Percentiles rank a stretch among this genome's conserved stretches.
Evolutionary conservation across 2,888 invertebrate genomes (phyloP).

Genomic region (Atethmia centrago): DNA sequence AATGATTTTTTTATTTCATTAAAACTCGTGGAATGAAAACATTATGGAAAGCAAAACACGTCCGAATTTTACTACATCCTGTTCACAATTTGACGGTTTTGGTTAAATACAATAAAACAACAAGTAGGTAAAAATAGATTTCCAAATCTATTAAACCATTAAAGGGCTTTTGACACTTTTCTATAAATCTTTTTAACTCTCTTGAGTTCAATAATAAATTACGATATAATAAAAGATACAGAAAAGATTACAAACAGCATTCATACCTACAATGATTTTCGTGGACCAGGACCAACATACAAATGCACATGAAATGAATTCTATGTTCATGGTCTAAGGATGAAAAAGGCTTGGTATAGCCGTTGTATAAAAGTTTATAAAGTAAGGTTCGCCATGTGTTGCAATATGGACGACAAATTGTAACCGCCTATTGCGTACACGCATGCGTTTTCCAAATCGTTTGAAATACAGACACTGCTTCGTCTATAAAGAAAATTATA

Average conservation of each 20-base stretch:
- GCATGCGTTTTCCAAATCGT: constrained; percentile 65
- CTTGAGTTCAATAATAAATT: constrained; percentile 41
- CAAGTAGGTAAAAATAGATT: constrained; percentile 14
- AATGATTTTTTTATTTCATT: not conserved
- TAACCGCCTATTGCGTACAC: constrained; percentile 64
- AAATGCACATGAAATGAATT: not conserved
- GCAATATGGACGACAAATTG: constrained; percentile 67
- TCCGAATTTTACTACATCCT: not conserved
- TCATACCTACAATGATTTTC: constrained; percentile 39
- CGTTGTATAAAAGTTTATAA: not conserved
- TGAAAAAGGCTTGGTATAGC: constrained; percentile 14
- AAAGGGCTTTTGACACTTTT: constrained; percentile 8
- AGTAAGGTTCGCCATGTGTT: constrained; percentile 42
- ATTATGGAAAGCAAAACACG: not conserved
- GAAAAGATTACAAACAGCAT: constrained; percentile 23
- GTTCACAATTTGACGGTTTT: not conserved
- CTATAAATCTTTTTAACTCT: too few species aligned
- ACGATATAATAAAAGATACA: constrained; percentile 23
- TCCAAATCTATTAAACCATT: constrained; percentile 20
- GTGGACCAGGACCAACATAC: not conserved
- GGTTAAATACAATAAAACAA: not conserved
- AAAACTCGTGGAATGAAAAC: not conserved
- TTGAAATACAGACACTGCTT: constrained; percentile 41
- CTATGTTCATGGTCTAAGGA: constrained; percentile 3
- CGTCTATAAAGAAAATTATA: constrained; percentile 9